Evolutionary conservation across 2,888 invertebrate genomes (phyloP).

Genomic region (Seira musarum): DNA sequence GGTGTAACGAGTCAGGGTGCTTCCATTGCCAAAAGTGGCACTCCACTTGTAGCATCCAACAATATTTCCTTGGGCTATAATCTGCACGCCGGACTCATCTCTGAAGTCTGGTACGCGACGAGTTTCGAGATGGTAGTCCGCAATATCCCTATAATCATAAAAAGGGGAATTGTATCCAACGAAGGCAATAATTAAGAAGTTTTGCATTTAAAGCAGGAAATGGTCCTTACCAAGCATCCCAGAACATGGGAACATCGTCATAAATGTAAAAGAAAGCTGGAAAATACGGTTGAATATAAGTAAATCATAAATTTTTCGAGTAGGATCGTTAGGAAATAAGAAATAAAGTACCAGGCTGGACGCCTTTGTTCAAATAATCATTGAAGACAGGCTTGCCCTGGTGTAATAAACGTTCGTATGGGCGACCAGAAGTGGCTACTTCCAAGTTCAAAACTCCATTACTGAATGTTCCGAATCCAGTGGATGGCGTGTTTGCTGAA

Average conservation of each 20-base stretch:
- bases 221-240: constrained; percentile 59
- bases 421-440: constrained; percentile 46
- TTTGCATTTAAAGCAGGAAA: background rate
- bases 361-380: constrained; percentile 51
- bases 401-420: constrained; percentile 53
- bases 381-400: constrained; percentile 42
- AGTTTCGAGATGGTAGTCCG: constrained; percentile 75
- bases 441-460: constrained; percentile 53
- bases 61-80: constrained; percentile 36
- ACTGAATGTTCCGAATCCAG: constrained; percentile 48
- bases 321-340: too few relatives aligned
- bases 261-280: too few relatives aligned
- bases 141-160: constrained; percentile 66
- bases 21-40: constrained; percentile 57
- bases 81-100: background rate
- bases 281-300: too few relatives aligned
- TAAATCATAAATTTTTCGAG: background rate
- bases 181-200: background rate
- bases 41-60: constrained; percentile 62
- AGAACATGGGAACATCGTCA: constrained; percentile 52
- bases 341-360: constrained; percentile 62
- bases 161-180: too few relatives aligned
- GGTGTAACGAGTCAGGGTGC: constrained; percentile 71
- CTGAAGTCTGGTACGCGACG: constrained; percentile 67
- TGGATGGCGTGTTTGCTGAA: constrained; percentile 39